Conservation (phyloP, 2,797 vertebrate species). For the Pagetopsis macropterus region DNA sequence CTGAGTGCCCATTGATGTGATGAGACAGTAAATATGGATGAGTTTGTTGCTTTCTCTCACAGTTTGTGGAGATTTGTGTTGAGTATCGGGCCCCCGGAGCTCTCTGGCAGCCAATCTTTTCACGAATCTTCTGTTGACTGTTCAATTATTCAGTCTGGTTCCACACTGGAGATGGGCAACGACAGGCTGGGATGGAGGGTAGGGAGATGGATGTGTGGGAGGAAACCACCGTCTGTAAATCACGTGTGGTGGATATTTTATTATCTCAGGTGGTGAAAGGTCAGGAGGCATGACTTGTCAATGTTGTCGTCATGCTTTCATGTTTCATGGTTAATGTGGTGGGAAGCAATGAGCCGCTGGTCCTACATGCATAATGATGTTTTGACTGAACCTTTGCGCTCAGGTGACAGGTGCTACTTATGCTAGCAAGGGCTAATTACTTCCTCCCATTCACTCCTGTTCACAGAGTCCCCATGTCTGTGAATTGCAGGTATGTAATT, state of each 20-base stretch:
- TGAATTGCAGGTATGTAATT: slow-evolving; percentile 36
- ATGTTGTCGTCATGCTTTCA: slow-evolving; percentile 9
- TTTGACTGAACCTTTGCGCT: slow-evolving; percentile 35
- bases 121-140: slow-evolving; percentile 64
- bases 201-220: slow-evolving; percentile 29
- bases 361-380: slow-evolving; percentile 48
- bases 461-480: slow-evolving; percentile 11
- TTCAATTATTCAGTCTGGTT: slow-evolving; percentile 74
- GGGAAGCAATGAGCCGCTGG: slow-evolving; percentile 8
- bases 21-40: slow-evolving; percentile 70
- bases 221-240: slow-evolving; percentile 23
- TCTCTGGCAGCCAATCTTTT: slow-evolving; percentile 57
- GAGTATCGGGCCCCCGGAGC: slow-evolving; percentile 46
- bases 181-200: slow-evolving; percentile 28
- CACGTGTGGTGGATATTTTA: slow-evolving; percentile 21
- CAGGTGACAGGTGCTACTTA: slow-evolving; percentile 57
- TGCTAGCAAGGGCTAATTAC: slow-evolving; percentile 42
- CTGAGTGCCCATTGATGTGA: slow-evolving; percentile 19
- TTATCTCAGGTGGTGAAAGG: slow-evolving; percentile 30
- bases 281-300: not conserved
- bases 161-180: slow-evolving; percentile 40
- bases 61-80: slow-evolving; percentile 61
- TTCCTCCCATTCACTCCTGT: slow-evolving; percentile 35
- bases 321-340: slow-evolving; percentile 20
- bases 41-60: slow-evolving; percentile 62